Evolutionary conservation across 2,797 vertebrate genomes (phyloP).

Genomic region (Arremon brunneinucha): DNA sequence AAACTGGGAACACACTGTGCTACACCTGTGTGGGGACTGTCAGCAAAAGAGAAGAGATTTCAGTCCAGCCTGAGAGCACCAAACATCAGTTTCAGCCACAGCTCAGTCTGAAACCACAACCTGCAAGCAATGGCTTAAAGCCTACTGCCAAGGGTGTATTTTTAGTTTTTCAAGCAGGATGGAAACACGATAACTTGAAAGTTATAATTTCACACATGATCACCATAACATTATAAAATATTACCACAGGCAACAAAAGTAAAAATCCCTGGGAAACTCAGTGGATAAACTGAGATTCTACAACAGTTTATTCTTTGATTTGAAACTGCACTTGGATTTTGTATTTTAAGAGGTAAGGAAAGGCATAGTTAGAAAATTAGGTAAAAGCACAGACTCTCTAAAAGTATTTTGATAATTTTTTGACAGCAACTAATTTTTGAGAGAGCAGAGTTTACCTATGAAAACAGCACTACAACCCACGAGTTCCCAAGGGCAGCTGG

Average conservation of each 20-base stretch:
- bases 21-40: neutral
- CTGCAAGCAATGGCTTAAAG: neutral
- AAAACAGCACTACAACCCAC: neutral
- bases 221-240: neutral
- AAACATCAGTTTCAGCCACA: neutral
- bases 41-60: neutral
- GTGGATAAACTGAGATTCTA: neutral
- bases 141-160: neutral
- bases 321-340: neutral
- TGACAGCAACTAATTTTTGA: neutral
- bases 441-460: neutral
- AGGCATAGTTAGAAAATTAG: neutral
- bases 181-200: neutral
- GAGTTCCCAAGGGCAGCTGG: neutral
- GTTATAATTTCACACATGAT: neutral
- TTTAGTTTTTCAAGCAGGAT: neutral
- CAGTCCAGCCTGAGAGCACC: neutral
- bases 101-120: neutral
- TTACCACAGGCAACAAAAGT: neutral
- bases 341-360: neutral
- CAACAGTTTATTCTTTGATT: neutral
- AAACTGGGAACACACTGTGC: neutral
- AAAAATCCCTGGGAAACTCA: neutral
- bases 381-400: accelerated
- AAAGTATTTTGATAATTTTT: neutral